Percentiles rank a stretch among this genome's conserved stretches.
Conservation (phyloP, 2,888 invertebrate genomes). For the Calameuta idolon region DNA sequence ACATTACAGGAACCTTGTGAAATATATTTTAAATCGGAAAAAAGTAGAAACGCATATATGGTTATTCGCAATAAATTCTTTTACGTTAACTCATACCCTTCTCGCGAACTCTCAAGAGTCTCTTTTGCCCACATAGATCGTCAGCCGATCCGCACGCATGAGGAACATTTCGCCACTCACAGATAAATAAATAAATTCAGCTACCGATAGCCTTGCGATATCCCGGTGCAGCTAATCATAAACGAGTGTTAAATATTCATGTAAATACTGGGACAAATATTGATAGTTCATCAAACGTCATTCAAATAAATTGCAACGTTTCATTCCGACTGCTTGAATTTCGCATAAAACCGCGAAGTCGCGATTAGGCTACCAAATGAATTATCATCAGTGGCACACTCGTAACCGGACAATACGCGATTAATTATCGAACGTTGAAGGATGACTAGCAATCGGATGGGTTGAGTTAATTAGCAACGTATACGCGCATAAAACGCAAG, state of each 20-base stretch:
- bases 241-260: background rate
- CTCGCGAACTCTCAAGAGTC: too few relatives aligned
- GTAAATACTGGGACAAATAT: background rate
- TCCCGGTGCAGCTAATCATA: background rate
- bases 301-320: background rate
- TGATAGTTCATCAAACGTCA: background rate
- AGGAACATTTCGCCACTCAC: too few relatives aligned
- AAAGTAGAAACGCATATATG: too few relatives aligned
- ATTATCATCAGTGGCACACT: background rate
- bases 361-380: background rate
- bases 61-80: too few relatives aligned
- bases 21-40: too few relatives aligned
- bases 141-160: too few relatives aligned
- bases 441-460: background rate
- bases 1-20: too few relatives aligned
- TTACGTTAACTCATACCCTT: too few relatives aligned
- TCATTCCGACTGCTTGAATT: background rate
- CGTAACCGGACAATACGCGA: background rate
- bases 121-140: too few relatives aligned
- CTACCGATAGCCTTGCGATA: too few relatives aligned
- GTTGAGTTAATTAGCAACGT: background rate
- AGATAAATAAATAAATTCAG: too few relatives aligned
- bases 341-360: background rate
- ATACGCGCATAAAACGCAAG: background rate
- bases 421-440: background rate